These are phyloP conservation scores for Globia sparganii DNA, from an alignment of 2,888 invertebrate genomes.

Conservation along the genomic window DNA sequence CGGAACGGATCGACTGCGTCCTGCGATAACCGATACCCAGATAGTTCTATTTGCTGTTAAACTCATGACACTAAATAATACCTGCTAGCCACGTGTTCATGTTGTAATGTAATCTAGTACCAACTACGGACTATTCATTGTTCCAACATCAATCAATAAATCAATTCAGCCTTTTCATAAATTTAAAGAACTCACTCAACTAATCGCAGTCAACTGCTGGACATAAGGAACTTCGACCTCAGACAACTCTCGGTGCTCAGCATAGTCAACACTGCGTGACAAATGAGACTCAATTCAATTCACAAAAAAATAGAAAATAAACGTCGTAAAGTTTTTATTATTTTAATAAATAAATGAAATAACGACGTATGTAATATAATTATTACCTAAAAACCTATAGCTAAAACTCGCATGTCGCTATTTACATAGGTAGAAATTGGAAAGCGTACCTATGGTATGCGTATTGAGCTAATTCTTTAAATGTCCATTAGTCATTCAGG, in stretches of 20 bases:
- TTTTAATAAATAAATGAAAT: constrained; percentile 1
- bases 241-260: not conserved
- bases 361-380: not conserved
- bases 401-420: constrained; percentile 34
- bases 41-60: constrained; percentile 6
- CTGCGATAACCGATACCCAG: constrained; percentile 2
- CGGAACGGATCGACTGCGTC: constrained; percentile 9
- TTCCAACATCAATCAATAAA: not conserved
- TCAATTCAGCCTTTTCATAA: not conserved
- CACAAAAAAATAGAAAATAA: not conserved
- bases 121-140: not conserved
- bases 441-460: constrained; percentile 78
- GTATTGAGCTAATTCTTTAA: constrained; percentile 83
- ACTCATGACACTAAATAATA: constrained; percentile 5
- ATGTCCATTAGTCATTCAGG: constrained; percentile 85
- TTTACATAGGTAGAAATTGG: constrained; percentile 72
- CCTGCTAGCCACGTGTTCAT: not conserved
- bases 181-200: not conserved
- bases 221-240: not conserved
- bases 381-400: too few species aligned
- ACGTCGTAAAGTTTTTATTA: not conserved
- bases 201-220: not conserved
- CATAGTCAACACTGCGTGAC: not conserved
- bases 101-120: constrained; percentile 19
- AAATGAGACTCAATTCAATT: not conserved